These are phyloP conservation scores for Peucedramus taeniatus DNA, from an alignment of 2,113 vertebrate species.

Conservation along the genomic window DNA sequence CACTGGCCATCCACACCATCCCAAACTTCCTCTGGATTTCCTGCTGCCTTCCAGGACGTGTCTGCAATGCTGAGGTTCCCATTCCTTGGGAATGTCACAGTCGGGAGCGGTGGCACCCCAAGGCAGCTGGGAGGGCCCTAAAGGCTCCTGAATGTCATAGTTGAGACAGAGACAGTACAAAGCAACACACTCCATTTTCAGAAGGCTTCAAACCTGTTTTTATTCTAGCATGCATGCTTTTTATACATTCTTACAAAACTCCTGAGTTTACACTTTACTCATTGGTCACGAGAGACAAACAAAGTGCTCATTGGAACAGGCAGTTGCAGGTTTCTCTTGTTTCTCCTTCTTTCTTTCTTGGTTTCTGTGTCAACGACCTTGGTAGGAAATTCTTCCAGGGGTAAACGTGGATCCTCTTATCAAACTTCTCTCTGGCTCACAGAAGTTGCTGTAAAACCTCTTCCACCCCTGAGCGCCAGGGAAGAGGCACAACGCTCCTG, in stretches of 20 bases:
- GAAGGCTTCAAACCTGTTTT: not conserved
- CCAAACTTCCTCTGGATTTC: not conserved
- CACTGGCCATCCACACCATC: not conserved
- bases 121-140: not conserved
- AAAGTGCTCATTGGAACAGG: not conserved
- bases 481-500: not conserved
- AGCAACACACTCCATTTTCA: not conserved
- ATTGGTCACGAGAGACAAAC: not conserved
- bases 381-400: not conserved
- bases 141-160: not conserved
- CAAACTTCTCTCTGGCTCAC: too few species aligned
- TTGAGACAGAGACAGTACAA: not conserved
- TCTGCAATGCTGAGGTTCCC: not conserved
- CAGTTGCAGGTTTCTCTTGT: not conserved
- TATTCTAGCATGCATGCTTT: not conserved
- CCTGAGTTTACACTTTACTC: not conserved
- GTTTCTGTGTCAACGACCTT: not conserved
- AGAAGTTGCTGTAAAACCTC: too few species aligned
- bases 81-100: not conserved
- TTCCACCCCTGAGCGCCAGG: not conserved
- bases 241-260: not conserved
- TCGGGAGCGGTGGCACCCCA: not conserved
- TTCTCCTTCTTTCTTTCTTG: not conserved
- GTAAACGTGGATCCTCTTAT: too few species aligned
- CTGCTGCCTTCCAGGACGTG: not conserved